Conservation (phyloP, 2,888 invertebrate species). For the Craniophora ligustri region DNA sequence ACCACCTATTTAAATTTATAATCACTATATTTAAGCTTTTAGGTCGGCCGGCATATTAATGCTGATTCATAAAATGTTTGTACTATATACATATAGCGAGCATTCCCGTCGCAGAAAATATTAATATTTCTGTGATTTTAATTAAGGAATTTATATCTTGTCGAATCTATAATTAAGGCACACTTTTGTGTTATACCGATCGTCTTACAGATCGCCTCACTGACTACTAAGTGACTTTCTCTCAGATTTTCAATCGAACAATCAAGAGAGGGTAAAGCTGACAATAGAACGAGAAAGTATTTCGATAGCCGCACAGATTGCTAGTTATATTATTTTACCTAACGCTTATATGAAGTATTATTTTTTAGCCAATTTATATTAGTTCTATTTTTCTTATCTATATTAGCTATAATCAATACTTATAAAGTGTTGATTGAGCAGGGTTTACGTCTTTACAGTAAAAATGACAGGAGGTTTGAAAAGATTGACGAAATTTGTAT, state of each 20-base stretch:
- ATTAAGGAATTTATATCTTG: slow-evolving; percentile 38
- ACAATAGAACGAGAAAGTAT: background rate
- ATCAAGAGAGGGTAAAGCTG: slow-evolving; percentile 1
- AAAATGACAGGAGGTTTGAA: slow-evolving; percentile 22
- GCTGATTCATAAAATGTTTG: slow-evolving; percentile 45
- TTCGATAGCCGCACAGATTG: slow-evolving; percentile 21
- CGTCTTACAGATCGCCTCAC: slow-evolving; percentile 20
- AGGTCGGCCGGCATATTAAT: slow-evolving; percentile 36
- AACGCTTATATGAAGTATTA: slow-evolving; percentile 36
- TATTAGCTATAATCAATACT: slow-evolving; percentile 19
- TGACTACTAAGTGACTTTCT: slow-evolving; percentile 20
- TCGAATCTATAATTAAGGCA: slow-evolving; percentile 44
- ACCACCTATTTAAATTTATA: slow-evolving; percentile 49
- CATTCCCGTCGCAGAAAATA: slow-evolving; percentile 54
- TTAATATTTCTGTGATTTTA: slow-evolving; percentile 51
- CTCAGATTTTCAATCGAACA: slow-evolving; percentile 27
- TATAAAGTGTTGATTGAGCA: slow-evolving; percentile 20
- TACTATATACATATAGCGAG: slow-evolving; percentile 39
- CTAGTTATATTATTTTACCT: slow-evolving; percentile 31
- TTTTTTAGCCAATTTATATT: slow-evolving; percentile 45
- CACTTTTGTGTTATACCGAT: slow-evolving; percentile 37
- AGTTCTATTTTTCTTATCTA: slow-evolving; percentile 25
- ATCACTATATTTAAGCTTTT: slow-evolving; percentile 47
- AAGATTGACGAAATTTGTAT: slow-evolving; percentile 13
- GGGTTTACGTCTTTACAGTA: slow-evolving; percentile 19